These are phyloP conservation scores for Stictocephala bisonia DNA, from an alignment of 2,888 invertebrate species.

Conservation along the genomic window DNA sequence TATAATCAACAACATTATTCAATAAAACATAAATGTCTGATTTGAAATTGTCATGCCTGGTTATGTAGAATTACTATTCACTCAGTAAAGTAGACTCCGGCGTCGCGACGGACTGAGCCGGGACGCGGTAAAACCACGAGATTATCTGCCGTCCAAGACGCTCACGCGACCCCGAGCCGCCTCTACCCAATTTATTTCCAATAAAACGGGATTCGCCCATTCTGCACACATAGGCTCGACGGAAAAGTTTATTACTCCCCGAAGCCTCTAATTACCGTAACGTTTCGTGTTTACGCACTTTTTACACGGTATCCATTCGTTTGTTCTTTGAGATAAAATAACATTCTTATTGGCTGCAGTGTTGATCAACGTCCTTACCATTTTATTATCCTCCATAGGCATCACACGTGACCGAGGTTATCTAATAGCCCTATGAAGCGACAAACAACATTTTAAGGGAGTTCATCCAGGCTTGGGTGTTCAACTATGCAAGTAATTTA, in stretches of 20 bases:
- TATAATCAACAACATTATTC: too few relatives aligned
- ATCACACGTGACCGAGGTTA: too few relatives aligned
- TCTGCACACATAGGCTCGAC: background rate
- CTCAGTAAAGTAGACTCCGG: background rate
- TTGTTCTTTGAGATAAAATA: background rate
- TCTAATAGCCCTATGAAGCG: too few relatives aligned
- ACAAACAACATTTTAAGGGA: too few relatives aligned
- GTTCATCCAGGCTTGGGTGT: too few relatives aligned
- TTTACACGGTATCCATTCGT: background rate
- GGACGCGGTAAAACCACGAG: slow-evolving; percentile 28
- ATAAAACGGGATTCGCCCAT: slow-evolving; percentile 36
- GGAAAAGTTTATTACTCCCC: slow-evolving; percentile 27
- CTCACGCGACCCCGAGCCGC: slow-evolving; percentile 7
- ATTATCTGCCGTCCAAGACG: slow-evolving; percentile 13
- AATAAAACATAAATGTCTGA: slow-evolving; percentile 1
- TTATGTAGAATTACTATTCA: background rate
- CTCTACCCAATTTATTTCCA: slow-evolving; percentile 41
- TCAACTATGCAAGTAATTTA: too few relatives aligned
- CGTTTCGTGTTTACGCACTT: background rate
- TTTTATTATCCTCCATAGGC: too few relatives aligned
- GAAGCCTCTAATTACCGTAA: background rate
- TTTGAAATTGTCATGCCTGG: background rate
- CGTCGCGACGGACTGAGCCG: too few relatives aligned
- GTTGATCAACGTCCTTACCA: too few relatives aligned
- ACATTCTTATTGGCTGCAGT: background rate